Evolutionary conservation across 2,797 vertebrate genomes (phyloP).

Genomic region (Salmo trutta): DNA sequence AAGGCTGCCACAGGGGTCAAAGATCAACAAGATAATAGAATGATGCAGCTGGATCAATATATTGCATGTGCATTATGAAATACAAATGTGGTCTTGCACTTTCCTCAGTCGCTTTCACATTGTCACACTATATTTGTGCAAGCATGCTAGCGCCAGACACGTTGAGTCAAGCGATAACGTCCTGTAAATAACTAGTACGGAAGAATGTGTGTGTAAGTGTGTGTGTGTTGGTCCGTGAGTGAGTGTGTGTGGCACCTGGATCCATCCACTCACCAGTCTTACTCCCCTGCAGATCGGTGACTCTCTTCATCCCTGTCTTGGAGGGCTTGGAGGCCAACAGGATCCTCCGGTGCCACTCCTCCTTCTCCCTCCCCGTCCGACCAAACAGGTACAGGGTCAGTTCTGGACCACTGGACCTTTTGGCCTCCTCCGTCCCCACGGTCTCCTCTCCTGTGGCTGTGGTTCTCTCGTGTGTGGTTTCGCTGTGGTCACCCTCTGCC

Average conservation of each 20-base stretch:
- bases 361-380: slow-evolving; percentile 93
- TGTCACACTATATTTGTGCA: no score
- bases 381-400: slow-evolving; percentile 92
- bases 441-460: slow-evolving; percentile 52
- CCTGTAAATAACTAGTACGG: not conserved
- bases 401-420: slow-evolving; percentile 64
- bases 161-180: no score
- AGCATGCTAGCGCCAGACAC: no score
- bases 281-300: slow-evolving; percentile 55
- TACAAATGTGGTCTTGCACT: no score
- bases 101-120: no score
- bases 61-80: no score
- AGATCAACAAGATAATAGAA: not conserved
- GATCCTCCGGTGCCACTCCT: slow-evolving; percentile 92
- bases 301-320: slow-evolving; percentile 80
- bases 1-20: slow-evolving; percentile 64
- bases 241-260: not conserved
- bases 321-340: slow-evolving; percentile 81
- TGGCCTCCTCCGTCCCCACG: slow-evolving; percentile 69
- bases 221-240: not conserved
- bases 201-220: not conserved
- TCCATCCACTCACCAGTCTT: slow-evolving; percentile 77
- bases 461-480: slow-evolving; percentile 11
- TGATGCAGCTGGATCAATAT: no score
- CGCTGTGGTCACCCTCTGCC: slow-evolving; percentile 72